These are phyloP conservation scores for Netelia inedita DNA, from an alignment of 2,888 invertebrate genomes.

Conservation along the genomic window DNA sequence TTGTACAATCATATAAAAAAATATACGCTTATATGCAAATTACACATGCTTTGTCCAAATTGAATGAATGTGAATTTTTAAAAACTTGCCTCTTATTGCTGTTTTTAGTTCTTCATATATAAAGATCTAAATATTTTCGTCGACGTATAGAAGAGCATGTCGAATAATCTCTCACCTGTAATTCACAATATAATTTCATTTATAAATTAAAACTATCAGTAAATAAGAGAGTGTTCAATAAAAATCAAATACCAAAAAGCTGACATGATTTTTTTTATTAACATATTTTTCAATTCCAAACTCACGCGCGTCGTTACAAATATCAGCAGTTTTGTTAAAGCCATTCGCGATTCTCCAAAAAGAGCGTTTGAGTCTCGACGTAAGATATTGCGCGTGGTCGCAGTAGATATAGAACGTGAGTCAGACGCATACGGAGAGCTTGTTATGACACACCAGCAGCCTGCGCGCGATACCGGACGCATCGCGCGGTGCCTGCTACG, in stretches of 20 bases:
- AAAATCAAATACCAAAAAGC: background rate
- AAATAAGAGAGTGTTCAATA: background rate
- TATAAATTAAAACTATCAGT: too few species aligned
- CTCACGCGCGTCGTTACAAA: background rate
- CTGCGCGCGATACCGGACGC: constrained; percentile 62
- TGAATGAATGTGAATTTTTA: too few species aligned
- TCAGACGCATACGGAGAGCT: constrained; percentile 68
- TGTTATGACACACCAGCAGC: constrained; percentile 71
- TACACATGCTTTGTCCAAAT: too few species aligned
- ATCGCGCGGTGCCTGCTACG: constrained; percentile 28
- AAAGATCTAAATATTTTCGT: too few species aligned
- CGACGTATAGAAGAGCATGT: too few species aligned
- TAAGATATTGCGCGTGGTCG: constrained; percentile 61
- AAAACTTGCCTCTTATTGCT: too few species aligned
- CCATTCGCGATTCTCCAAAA: constrained; percentile 3
- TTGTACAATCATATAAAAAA: too few species aligned
- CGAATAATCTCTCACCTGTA: too few species aligned
- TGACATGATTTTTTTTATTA: background rate
- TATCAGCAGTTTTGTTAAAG: background rate
- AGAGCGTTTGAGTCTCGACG: constrained; percentile 17
- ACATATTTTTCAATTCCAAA: background rate
- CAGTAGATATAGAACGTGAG: constrained; percentile 70
- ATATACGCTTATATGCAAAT: too few species aligned
- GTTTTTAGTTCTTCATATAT: too few species aligned
- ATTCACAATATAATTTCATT: too few species aligned